Base-by-base conservation (phyloP, 1,140 invertebrate species). In the Lasioglossum albipes region DNA sequence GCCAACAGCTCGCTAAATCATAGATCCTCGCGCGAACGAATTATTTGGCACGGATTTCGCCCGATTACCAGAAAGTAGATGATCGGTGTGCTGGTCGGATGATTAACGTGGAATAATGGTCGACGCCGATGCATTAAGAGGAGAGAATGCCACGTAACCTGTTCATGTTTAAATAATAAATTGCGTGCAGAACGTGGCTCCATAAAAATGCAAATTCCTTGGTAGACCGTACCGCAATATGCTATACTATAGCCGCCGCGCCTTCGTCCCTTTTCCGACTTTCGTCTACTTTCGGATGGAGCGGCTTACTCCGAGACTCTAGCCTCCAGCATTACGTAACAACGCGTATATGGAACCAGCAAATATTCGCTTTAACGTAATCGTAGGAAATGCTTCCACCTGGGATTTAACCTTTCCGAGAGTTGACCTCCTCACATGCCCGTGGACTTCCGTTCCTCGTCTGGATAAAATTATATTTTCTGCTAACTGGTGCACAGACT, bases 361-460 rank as follows among this genome's bases (percentile, higher is more conserved):
- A 54, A 61, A 71, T 52, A 61, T 71, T 52, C 62, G 59, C 57
- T 72, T 69, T 65, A 65, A 79, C 70, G 62, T 67, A 74, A 79
- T 74, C 49, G 45, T 45, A 66, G 61, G 42, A 45, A 79, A 79
- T 59, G 70, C 54, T 57, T 73, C 61, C 59, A 78, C 54, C 70
- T 27, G 61, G 36, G 22, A 64, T 65, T 66, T 65, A 45, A 42
- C 62, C 62, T 59, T 31, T 65, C 62, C 13, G 13, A 41, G 62
- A 2, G 31, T 18, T 36, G 62, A 27, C 31, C 31, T 41, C 62
- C 31, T 65, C 41, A 65, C 62, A 18, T 65, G 62, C 16, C 9
- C 16, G 31, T 36, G 7, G 13, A 41, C 62, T 65, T 36, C 31
- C 18, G 62, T 20, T 9, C 62, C n/a, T 7, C 57, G 57, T 7